phyloP scores from a whole-genome alignment of 2,113 vertebrate genomes.

The Bos indicus region DNA sequence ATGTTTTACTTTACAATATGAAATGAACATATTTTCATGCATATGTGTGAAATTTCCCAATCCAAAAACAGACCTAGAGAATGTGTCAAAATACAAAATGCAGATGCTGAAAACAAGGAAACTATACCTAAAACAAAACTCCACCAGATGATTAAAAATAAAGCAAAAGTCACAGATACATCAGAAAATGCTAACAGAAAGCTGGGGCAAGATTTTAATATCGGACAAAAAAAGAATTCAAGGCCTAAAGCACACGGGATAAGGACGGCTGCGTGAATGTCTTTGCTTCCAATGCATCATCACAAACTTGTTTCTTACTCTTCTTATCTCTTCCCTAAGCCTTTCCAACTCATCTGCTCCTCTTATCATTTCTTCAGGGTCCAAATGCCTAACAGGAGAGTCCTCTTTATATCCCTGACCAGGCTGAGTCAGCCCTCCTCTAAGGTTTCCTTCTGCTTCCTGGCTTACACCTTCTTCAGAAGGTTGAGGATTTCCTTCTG shows the following conservation, averaged over 20 bases:
- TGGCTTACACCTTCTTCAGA: neutral
- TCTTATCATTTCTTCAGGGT: slow-evolving; percentile 70
- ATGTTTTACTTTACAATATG: slow-evolving; percentile 38
- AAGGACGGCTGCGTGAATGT: slow-evolving; percentile 69
- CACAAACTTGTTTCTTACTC: slow-evolving; percentile 74
- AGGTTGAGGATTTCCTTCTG: slow-evolving; percentile 32
- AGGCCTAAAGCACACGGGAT: slow-evolving; percentile 71
- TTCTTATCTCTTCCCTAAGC: slow-evolving; percentile 75
- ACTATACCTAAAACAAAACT: slow-evolving; percentile 62
- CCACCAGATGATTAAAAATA: slow-evolving; percentile 51
- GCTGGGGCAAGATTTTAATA: slow-evolving; percentile 59
- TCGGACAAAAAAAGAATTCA: slow-evolving; percentile 48
- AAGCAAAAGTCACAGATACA: slow-evolving; percentile 54
- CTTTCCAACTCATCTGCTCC: slow-evolving; percentile 72
- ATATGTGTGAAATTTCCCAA: slow-evolving; percentile 48
- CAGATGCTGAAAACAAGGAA: slow-evolving; percentile 52
- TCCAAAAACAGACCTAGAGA: slow-evolving; percentile 45
- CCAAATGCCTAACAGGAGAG: slow-evolving; percentile 57
- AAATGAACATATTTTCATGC: slow-evolving; percentile 62
- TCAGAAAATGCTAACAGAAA: slow-evolving; percentile 63
- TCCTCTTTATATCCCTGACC: slow-evolving; percentile 42
- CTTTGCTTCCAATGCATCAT: slow-evolving; percentile 74
- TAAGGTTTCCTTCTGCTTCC: slow-evolving; percentile 38
- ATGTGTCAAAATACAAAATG: slow-evolving; percentile 34
- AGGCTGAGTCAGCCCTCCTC: neutral